Conservation (phyloP, 37 sponge, comb jelly and placozoan genomes). For the Amphimedon queenslandica region DNA sequence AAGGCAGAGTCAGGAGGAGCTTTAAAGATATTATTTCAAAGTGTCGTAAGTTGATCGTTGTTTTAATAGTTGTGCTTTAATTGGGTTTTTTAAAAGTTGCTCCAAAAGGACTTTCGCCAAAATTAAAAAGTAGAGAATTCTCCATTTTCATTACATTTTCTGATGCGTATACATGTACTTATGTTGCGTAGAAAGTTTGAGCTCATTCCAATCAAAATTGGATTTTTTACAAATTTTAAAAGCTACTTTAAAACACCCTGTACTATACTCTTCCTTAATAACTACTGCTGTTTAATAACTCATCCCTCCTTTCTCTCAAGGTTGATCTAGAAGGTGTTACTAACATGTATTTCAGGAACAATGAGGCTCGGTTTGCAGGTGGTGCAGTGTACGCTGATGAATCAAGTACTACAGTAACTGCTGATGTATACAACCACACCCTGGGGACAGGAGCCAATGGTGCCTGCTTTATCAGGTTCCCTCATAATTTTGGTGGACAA, state of each 20-base stretch:
- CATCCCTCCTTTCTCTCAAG: too few relatives aligned
- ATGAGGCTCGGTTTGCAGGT: conserved; percentile 44
- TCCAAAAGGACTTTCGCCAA: background rate
- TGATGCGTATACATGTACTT: too few relatives aligned
- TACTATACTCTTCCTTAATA: too few relatives aligned
- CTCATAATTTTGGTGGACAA: background rate
- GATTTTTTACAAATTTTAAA: too few relatives aligned
- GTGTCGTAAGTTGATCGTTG: conserved; percentile 31
- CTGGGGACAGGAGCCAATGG: conserved; percentile 18
- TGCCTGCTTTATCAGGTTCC: conserved; percentile 54
- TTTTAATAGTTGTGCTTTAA: background rate
- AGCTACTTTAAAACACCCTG: too few relatives aligned
- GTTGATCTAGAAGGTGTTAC: too few relatives aligned
- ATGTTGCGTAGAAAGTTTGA: too few relatives aligned
- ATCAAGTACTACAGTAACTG: conserved; percentile 20
- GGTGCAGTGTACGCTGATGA: conserved; percentile 71
- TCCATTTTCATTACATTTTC: too few relatives aligned
- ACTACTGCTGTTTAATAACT: too few relatives aligned
- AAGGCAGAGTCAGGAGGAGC: conserved; percentile 54
- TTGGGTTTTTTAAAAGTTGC: background rate
- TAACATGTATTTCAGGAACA: too few relatives aligned
- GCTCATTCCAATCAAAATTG: too few relatives aligned
- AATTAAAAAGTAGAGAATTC: too few relatives aligned
- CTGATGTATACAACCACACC: conserved; percentile 50
- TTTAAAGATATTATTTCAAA: conserved; percentile 34